Evolutionary conservation across 2,797 vertebrate genomes (phyloP), one percentile per base, ranked within the genome.

Genomic region (Alosa sapidissima): DNA sequence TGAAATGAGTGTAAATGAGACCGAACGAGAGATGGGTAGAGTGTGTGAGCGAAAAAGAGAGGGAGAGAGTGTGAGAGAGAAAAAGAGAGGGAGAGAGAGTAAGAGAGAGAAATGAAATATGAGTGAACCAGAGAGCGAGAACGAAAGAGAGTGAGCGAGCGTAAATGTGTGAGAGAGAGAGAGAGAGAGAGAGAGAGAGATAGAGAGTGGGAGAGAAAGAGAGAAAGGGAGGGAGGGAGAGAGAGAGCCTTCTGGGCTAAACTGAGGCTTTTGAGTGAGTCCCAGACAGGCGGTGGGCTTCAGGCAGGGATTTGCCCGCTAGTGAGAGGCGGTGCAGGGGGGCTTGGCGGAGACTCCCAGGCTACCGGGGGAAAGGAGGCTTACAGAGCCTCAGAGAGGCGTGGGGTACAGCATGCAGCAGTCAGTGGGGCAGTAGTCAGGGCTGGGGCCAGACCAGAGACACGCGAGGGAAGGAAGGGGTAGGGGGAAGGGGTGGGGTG

Each of bases 241-340:
- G 6, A 9, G 36, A 21, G 16, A 45, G 72, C 72, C 72, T 72
- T 72, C 65, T 78, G 41, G 72, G 72, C 72, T 78, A 78, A 78
- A 78, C 16, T 47, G 16, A 1, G 45, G 72, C 72, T 78, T 78
- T 78, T 78, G 47, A 78, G 41, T 78, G 72, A 47, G 41, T 47
- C 72, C 72, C 72, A 78, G 72, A 78, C 72, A 47, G 68, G 41
- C 41, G 41, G 72, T 78, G 41, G 36, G 41, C 72, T 47, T 45
- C 72, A 78, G 41, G 41, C 36, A 78, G 72, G 41, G 41, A 78
- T 78, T 78, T 78, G 41, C 3, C 68, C 14, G 36, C 33, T 13
- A 45, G 33, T 75, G 68, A 75, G 68, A 75, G 33, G 33, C 28
- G 14, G 33, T 41, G 68, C 68, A 19, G 55, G 33, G 65, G 13